Evolutionary conservation across 2,888 invertebrate genomes (phyloP), one percentile per base, ranked within the genome.

Genomic region (Ferrisia virgata): DNA sequence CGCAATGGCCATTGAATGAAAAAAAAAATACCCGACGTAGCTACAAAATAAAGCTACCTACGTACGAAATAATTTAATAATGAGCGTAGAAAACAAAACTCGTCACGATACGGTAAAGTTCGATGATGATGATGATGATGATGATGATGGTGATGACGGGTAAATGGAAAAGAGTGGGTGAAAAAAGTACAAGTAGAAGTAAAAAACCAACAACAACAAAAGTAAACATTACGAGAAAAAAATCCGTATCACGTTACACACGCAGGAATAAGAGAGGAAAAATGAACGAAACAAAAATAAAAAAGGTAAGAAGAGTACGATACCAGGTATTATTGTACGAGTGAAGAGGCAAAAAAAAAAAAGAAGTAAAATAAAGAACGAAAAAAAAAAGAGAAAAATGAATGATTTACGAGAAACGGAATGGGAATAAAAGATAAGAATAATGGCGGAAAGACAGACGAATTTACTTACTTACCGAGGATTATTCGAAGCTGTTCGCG

Each of bases 401-500:
- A 72, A 72, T 82, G 82, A 82, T 82, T 82, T 82, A 82, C 82
- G 82, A 82, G 69, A 82, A 82, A 82, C 64, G 72, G 69, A 82
- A 82, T 82, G 76, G 72, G 82, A 82, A 82, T 82, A 82, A 82
- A 82, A 82, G 82, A 82, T 82, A 82, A 82, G 82, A 82, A 82
- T 82, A 82, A 82, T 82, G 69, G 69, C 39, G 82, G 82, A 72
- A 82, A 82, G 82, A 82, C 82, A 82, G 82, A 64, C 69, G 82
- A 82, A 82, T 82, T 82, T 82, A 82, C 82, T 82, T 72, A 82
- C 82, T 82, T 82, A 82, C 72, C 39, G 72, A 72, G 82, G 82
- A 82, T 82, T 82, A 82, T 82, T 82, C 69, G 82, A 82, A 82
- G 43, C 82, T 82, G 82, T 82, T 69, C 82, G 72, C 72, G 72